Conservation (phyloP, 2,797 vertebrate species). For the Spinus pinus region DNA sequence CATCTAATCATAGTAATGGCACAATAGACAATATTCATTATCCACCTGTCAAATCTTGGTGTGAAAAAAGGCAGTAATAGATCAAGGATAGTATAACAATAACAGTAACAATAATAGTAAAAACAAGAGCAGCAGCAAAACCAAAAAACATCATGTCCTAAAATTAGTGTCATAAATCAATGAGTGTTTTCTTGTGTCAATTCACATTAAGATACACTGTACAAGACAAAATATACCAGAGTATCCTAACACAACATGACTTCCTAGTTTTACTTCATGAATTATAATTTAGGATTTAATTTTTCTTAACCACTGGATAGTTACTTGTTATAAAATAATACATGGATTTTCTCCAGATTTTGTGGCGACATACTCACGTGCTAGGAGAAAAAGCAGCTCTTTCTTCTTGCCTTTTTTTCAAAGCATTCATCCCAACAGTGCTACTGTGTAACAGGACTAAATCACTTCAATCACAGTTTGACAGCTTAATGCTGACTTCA, state of each 20-base stretch:
- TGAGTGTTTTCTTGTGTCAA: conserved; percentile 69
- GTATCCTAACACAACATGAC: conserved; percentile 58
- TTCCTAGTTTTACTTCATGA: conserved; percentile 54
- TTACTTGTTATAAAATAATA: background rate
- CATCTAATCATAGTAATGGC: conserved; percentile 64
- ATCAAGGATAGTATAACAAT: conserved; percentile 25
- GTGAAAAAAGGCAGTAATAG: conserved; percentile 7
- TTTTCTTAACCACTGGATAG: background rate
- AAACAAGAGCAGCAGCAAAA: background rate
- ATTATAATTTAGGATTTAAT: conserved; percentile 29
- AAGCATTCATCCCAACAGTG: background rate
- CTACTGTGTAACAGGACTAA: background rate
- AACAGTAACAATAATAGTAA: conserved; percentile 11
- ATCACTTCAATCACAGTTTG: background rate
- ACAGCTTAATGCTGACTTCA: background rate
- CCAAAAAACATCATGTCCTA: conserved; percentile 28
- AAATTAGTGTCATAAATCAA: conserved; percentile 74
- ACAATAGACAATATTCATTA: conserved; percentile 74
- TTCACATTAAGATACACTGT: conserved; percentile 68
- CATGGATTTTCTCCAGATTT: background rate
- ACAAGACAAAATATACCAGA: conserved; percentile 47
- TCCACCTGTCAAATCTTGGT: conserved; percentile 59
- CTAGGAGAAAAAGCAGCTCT: background rate
- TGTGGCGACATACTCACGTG: background rate
- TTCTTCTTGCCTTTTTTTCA: background rate